Evolutionary conservation across 2,797 vertebrate species (phyloP).

Genomic region (Lemur catta): DNA sequence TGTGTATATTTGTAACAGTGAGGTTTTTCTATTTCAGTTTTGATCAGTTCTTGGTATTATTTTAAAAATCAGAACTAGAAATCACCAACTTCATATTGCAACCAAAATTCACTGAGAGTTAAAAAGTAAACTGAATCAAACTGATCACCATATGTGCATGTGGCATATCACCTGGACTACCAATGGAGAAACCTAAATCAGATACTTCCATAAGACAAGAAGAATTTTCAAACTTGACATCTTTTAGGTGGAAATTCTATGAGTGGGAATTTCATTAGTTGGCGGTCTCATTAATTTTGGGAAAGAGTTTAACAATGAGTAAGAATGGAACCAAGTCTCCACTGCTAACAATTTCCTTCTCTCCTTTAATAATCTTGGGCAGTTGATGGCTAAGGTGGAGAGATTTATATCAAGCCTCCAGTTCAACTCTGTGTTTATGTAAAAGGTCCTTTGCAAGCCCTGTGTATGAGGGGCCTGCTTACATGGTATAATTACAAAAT

Average conservation of each 20-base stretch:
- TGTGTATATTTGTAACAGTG: background rate
- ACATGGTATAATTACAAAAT: background rate
- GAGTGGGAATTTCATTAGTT: background rate
- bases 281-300: background rate
- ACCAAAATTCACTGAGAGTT: background rate
- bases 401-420: background rate
- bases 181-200: background rate
- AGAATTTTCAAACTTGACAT: background rate
- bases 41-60: background rate
- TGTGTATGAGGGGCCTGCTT: background rate
- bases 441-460: background rate
- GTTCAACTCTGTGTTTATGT: background rate
- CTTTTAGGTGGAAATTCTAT: background rate
- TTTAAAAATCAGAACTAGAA: background rate
- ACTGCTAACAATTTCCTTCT: background rate
- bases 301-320: background rate
- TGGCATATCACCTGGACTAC: background rate
- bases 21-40: background rate
- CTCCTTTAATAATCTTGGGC: background rate
- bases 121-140: background rate
- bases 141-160: background rate
- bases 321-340: background rate
- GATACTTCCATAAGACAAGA: background rate
- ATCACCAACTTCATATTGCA: background rate
- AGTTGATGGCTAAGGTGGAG: background rate